Evolutionary conservation across 2,797 vertebrate species (phyloP), one percentile per base, ranked within the genome.

Genomic region (Buphagus erythrorhynchus): DNA sequence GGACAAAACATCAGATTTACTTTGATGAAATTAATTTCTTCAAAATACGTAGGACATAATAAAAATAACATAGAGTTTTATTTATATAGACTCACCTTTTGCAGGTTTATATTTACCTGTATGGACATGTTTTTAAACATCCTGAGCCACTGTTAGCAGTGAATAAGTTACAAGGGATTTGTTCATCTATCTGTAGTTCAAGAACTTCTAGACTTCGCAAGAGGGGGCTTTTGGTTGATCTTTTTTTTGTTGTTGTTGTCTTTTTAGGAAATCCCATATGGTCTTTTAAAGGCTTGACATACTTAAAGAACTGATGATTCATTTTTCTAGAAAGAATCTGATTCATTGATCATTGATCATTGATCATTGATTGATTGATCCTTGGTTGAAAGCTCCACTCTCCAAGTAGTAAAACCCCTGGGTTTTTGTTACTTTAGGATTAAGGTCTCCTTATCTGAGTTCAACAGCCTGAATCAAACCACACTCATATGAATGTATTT

Each of bases 171-270:
- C 26, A 57, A 58, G 9, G 21, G 3, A 14, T 61, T 93, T 85
- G 24, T 36, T 89, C 21, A 35, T 68, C 13, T 59, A 1, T 45
- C 54, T 67, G 59, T 26, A 72, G 16, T 43, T 88, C 22, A 65
- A 52, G 20, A 83, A 69, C 18, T 68, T 88, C 16, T 62, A 63
- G 40, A 83, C 72, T 55, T 73, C 74, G 62, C 3, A 18, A 22
- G 5, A 33, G 6, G 0, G 7, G 16, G 12, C 5, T 43, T 33
- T 49, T 55, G 18, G 8, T 29, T 79, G 17, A 4, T 5, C 12
- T 29, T 6, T 72, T 54, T 48, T 9, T 49, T 48, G 46, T 15
- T 25, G 46, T 5, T 48, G 46, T 7, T 45, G 45, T 12, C 6
- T 15, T 14, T 28, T 35, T 22, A 16, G 14, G 24, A 77, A 7